phyloP scores from a whole-genome alignment of 2,113 vertebrate genomes.

The Notarius quadriscutis region DNA sequence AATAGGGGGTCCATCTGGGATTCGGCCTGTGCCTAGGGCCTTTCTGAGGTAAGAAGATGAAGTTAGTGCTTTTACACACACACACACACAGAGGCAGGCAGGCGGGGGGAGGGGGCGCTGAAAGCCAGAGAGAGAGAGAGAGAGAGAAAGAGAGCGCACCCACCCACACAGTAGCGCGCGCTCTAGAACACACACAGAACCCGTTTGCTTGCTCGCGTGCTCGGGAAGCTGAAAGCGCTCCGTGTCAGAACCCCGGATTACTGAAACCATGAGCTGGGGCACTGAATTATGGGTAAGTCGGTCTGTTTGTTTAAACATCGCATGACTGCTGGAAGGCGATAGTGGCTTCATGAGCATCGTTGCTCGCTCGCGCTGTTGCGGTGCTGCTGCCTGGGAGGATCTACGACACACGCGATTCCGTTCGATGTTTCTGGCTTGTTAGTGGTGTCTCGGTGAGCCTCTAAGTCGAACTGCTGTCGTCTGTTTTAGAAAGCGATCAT shows the following conservation, averaged over 20 bases:
- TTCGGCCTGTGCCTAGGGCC: background rate
- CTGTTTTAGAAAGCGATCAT: background rate
- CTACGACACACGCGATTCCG: background rate
- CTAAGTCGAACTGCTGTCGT: background rate
- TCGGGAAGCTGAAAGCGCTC: constrained; percentile 18
- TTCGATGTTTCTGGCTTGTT: background rate
- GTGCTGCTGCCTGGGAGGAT: background rate
- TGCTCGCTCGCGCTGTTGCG: background rate
- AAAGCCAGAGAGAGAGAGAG: background rate
- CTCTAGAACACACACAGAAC: background rate
- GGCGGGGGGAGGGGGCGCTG: constrained; percentile 1
- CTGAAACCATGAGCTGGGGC: constrained; percentile 54
- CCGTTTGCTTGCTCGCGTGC: constrained; percentile 2
- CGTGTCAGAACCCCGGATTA: constrained; percentile 22
- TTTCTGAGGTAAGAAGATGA: constrained; percentile 20
- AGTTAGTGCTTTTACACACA: background rate
- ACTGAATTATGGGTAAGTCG: constrained; percentile 53
- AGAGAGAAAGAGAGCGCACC: background rate
- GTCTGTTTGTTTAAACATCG: background rate
- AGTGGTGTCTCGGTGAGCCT: background rate
- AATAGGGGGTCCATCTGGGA: background rate
- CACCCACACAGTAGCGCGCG: constrained; percentile 3
- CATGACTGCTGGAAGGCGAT: background rate
- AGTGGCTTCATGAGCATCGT: constrained; percentile 17
- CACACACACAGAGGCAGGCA: background rate